Base-by-base conservation (phyloP, 2,797 vertebrate species). In the Paratrypauchen microcephalus region DNA sequence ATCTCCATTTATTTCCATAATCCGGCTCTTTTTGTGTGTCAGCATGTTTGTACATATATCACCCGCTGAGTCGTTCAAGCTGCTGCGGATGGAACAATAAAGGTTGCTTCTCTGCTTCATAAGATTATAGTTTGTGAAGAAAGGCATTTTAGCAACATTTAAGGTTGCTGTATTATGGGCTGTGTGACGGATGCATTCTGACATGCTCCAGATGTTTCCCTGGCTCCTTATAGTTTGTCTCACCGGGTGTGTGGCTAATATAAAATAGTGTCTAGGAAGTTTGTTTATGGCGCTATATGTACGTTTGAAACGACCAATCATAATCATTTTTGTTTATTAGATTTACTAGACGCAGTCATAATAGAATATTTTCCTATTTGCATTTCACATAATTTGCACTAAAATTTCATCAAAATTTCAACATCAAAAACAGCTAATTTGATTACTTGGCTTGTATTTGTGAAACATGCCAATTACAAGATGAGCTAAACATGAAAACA, bases 1-100 rank as follows among this genome's bases (percentile, higher is more conserved):
- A 26, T 75, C 75, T 68, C 70, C 55, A n/a, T 84, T 69, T 52
- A 80, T 87, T 81, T 78, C 71, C 86, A 80, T 82, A 80, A 83
- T 85, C 73, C 69, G 11, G 19, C 19, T 5, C 48, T 58, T 72
- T 65, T 66, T 78, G 73, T 62, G 71, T 78, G 84, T 86, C 82
- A 69, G 80, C 74, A 57, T 82, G 79, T 85, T 79, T 79, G 76
- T 72, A 67, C 69, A 61, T 71, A 65, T 68, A 78, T 78, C 79
- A n/a, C 24, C 69, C 48, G 56, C 81, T 79, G 55, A 73, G 84
- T 73, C 82, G 78, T 64, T 45, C 0, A 32, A 78, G 72, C 77
- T 52, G 72, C 45, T 52, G 73, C 77, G 62, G 72, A 76, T 66
- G 60, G 48, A 56, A 52, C 39, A 56, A 66, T 52, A 79, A 80